A percentile compares a stretch with the other conserved stretches of the same genome.
Conservation (phyloP, 2,888 invertebrate genomes). For the Lasioglossum villosulum region DNA sequence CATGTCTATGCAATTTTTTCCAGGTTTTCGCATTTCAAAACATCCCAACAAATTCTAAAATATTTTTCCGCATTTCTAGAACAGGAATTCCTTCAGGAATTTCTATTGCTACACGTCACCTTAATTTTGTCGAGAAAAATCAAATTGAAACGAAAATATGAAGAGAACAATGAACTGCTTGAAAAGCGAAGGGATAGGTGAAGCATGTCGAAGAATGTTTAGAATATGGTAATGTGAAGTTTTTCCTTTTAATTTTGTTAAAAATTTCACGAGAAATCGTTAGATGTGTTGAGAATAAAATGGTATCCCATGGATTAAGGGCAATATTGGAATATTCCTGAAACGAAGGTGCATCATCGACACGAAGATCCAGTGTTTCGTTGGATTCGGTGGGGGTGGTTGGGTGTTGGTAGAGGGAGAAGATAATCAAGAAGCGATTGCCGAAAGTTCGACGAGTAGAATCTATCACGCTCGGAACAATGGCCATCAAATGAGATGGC, state of each 20-base stretch:
- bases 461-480: constrained; percentile 66
- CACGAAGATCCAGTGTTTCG: not conserved
- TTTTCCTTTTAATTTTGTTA: too few relatives aligned
- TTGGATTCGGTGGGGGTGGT: not conserved
- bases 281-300: too few relatives aligned
- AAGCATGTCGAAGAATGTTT: too few relatives aligned
- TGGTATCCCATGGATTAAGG: not conserved
- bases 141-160: not conserved
- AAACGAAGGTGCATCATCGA: not conserved
- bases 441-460: constrained; percentile 37
- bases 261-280: too few relatives aligned
- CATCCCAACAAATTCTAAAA: not conserved
- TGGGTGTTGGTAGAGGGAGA: not conserved
- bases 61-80: not conserved
- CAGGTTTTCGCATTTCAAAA: not conserved
- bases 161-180: too few relatives aligned
- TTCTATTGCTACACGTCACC: not conserved
- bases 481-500: constrained; percentile 73
- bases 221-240: too few relatives aligned
- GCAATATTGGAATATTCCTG: not conserved
- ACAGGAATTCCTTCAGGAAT: not conserved
- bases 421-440: constrained; percentile 44
- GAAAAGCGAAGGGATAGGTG: too few relatives aligned
- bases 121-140: not conserved
- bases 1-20: not conserved